Base-by-base conservation (phyloP, 2,797 vertebrate species). In the Pampus argenteus region DNA sequence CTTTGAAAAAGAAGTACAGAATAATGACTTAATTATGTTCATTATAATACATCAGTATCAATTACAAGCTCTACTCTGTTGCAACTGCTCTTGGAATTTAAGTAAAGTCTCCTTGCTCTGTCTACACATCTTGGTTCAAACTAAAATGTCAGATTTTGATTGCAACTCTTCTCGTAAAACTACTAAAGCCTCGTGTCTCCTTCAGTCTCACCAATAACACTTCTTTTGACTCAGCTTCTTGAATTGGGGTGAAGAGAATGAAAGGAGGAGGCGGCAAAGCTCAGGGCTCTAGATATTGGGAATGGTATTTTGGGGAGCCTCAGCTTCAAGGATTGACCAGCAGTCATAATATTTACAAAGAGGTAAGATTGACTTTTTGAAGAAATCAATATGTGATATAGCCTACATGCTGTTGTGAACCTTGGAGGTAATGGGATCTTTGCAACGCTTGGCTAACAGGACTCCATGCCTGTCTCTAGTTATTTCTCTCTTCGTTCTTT, bases 371-470 rank as follows among this genome's bases (percentile, higher is more conserved):
- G 93, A 93, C 91, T 93, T 93, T 90, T 91, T 83, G 67, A 83
- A 86, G 78, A 92, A 94, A 95, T 95, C 94, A 93, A 93, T 95
- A 93, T 84, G 87, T 90, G 91, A 90, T 93, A 88, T 85, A 84
- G 87, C 78, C 75, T 80, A 84, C 92, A 89, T 87, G 89, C 83
- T 87, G 88, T 78, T 85, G 82, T 91, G 89, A 84, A 85, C 78
- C 86, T 78, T 79, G 81, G 78, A 85, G 83, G 88, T 93, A 92
- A 94, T 94, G 88, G 78, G 87, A 92, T 91, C 87, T 92, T 82
- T 90, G 92, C 76, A 87, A 88, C 63, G 81, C 88, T 90, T 91
- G 89, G 84, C 86, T 91, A 91, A 91, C 91, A 87, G 86, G 87
- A 89, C 86, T 84, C 75, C 82, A 77, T 57, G 85, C 83, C 88